phyloP scores from a whole-genome alignment of 2,797 vertebrate genomes.

The Darevskia nairensis region DNA sequence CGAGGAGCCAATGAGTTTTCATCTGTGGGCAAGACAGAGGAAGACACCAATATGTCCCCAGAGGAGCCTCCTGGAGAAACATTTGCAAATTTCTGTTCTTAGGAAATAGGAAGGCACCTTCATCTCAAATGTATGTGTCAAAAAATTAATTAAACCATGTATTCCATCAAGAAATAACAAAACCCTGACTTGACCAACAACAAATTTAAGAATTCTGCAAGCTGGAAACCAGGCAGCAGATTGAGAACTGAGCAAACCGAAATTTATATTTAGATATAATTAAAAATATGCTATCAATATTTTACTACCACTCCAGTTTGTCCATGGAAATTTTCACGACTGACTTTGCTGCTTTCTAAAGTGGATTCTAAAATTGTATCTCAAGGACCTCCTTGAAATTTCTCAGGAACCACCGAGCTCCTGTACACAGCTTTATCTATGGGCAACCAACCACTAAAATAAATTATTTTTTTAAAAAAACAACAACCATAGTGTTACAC shows the following conservation, averaged over 20 bases:
- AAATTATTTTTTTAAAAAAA: neutral
- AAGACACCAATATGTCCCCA: neutral
- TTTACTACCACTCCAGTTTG: neutral
- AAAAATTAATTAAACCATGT: neutral
- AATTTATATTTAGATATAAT: neutral
- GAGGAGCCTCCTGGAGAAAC: no score
- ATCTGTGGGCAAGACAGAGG: neutral
- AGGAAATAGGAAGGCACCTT: neutral
- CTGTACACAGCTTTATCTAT: neutral
- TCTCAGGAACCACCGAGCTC: constrained; percentile 3
- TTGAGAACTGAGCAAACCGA: neutral
- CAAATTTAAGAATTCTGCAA: neutral
- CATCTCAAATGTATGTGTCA: neutral
- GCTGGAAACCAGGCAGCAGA: neutral
- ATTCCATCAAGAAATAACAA: neutral
- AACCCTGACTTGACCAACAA: neutral
- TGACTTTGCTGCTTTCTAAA: neutral
- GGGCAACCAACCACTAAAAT: neutral
- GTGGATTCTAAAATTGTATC: neutral
- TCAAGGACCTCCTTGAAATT: neutral
- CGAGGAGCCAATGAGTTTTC: neutral
- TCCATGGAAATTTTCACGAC: neutral
- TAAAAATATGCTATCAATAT: neutral
- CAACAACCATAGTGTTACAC: neutral
- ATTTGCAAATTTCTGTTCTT: neutral